Evolutionary conservation across 2,797 vertebrate species (phyloP), one percentile per base, ranked within the genome.

Genomic region (Sitta carolinensis): DNA sequence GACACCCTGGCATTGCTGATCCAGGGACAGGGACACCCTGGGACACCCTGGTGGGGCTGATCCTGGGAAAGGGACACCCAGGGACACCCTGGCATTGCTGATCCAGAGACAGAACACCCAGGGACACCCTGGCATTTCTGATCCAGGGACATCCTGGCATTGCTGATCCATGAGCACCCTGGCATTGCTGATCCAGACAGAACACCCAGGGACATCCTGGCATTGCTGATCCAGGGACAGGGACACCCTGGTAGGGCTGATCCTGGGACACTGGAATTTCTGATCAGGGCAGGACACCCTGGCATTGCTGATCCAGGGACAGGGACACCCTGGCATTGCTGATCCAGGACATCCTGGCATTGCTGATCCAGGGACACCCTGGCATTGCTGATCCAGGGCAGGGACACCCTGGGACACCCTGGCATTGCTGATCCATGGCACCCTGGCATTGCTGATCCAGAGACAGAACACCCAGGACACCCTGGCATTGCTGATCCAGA

Each of bases 281-380:
- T 59, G 57, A 36, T 36, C 36, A 36, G 36, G 36, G 10, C 36
- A 36, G 19, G 7, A 55, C 18, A 32, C 2, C 11, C 30, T 54
- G 30, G 52, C 7, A 58, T 12, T 18, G 15, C 16, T 69, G 70
- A 74, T 47, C 42, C 43, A 19, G 54, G 42, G 26, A 1, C 11
- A 57, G 26, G 30, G 0, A 4, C 8, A 19, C 0, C 16, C 36
- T 69, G 23, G 38, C 3, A 15, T 5, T 11, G 29, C 19, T 61
- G 27, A 61, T 30, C 36, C 38, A 27, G 23, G 16, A 4, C 55
- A 58, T n/a, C n/a, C n/a, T 21, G 55, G n/a, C n/a, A n/a, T n/a
- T 4, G 7, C 52, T 72, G 52, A 45, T 45, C 47, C 34, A 4
- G 47, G 26, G 10, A 1, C 34, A 30, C 1, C 10, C 47, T 68